Conservation (phyloP, 2,888 invertebrate species). For the Agrochola litura region DNA sequence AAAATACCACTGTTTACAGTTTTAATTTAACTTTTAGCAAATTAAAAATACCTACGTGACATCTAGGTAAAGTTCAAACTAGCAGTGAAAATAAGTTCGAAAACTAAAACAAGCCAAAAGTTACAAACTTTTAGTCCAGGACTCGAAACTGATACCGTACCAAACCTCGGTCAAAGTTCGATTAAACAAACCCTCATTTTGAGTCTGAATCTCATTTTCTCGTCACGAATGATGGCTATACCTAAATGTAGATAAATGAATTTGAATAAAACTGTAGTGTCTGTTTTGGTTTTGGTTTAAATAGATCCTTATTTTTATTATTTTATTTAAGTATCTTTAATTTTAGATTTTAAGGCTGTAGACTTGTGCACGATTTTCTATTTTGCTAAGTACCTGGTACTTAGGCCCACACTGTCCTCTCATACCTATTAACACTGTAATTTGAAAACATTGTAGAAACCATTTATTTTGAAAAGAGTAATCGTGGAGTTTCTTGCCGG, state of each 20-base stretch:
- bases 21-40: neutral
- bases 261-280: too few relatives aligned
- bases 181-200: neutral
- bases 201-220: neutral
- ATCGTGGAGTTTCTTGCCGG: too few relatives aligned
- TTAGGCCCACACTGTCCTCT: too few relatives aligned
- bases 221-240: neutral
- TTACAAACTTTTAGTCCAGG: neutral
- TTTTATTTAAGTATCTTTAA: too few relatives aligned
- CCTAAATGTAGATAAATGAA: neutral
- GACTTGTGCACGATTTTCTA: too few relatives aligned
- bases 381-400: too few relatives aligned
- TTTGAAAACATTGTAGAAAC: too few relatives aligned
- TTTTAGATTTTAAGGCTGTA: too few relatives aligned
- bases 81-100: neutral
- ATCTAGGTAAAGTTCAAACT: neutral
- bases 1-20: neutral
- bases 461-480: too few relatives aligned
- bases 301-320: too few relatives aligned
- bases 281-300: too few relatives aligned
- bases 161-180: neutral
- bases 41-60: neutral
- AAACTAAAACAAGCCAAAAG: neutral
- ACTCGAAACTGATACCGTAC: neutral
- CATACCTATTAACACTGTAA: too few relatives aligned